These are phyloP conservation scores for Dinoponera quadriceps DNA, from an alignment of 1,140 invertebrate genomes.

Conservation along the genomic window DNA sequence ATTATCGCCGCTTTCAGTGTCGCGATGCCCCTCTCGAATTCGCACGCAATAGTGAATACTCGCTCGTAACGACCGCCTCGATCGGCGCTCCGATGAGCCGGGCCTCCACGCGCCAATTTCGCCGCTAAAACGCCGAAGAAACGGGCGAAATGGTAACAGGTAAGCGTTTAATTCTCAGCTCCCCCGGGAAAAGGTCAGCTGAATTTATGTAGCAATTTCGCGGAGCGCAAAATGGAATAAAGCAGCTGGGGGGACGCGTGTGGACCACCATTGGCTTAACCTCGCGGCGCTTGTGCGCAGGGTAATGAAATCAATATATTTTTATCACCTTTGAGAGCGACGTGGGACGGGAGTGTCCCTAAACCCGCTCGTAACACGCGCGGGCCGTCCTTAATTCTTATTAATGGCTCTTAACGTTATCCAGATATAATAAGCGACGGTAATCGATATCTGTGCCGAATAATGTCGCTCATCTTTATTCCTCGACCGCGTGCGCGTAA, in stretches of 20 bases:
- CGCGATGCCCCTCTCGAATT: not conserved
- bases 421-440: not conserved
- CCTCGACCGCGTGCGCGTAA: not conserved
- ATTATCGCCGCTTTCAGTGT: constrained; percentile 21
- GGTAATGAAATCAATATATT: constrained; percentile 51
- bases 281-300: not conserved
- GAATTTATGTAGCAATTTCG: constrained; percentile 54
- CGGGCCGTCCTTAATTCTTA: constrained; percentile 12
- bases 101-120: not conserved
- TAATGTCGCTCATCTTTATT: constrained; percentile 8
- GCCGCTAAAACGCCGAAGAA: not conserved
- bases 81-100: constrained; percentile 12
- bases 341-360: not conserved
- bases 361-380: constrained; percentile 1
- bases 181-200: not conserved
- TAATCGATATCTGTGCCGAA: not conserved
- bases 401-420: constrained; percentile 15
- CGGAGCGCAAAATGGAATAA: constrained; percentile 33
- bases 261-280: constrained; percentile 25
- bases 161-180: constrained; percentile 32
- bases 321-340: constrained; percentile 5
- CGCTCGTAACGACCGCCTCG: constrained; percentile 8
- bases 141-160: constrained; percentile 27
- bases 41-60: constrained; percentile 9
- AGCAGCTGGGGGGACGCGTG: not conserved